Evolutionary conservation across 2,113 vertebrate species (phyloP).

Genomic region (Lagenorhynchus albirostris): DNA sequence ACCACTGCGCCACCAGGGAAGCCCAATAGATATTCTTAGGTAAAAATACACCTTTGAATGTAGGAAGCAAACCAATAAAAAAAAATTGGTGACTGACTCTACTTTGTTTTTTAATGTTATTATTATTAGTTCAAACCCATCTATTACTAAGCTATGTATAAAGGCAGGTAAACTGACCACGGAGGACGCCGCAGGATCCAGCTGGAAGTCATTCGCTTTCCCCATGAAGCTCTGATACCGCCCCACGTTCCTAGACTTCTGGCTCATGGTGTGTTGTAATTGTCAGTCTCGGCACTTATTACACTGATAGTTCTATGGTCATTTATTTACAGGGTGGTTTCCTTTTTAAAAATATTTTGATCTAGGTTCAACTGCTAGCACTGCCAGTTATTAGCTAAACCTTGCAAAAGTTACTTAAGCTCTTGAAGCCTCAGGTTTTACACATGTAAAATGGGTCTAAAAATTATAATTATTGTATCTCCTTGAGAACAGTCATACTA

Average conservation of each 20-base stretch:
- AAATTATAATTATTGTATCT: background rate
- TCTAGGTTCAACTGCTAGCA: background rate
- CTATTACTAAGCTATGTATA: background rate
- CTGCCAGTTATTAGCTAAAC: background rate
- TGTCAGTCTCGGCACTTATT: background rate
- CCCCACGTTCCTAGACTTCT: background rate
- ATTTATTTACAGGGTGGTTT: background rate
- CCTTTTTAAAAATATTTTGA: background rate
- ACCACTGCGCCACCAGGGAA: too few species aligned
- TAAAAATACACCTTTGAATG: conserved; percentile 44
- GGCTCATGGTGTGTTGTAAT: fast-evolving
- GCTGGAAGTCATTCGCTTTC: background rate
- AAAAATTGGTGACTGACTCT: conserved; percentile 17
- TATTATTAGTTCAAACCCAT: background rate
- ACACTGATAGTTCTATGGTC: too few species aligned
- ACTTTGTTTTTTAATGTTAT: background rate
- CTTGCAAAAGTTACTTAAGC: background rate
- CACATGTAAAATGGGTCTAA: background rate
- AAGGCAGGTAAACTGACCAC: background rate
- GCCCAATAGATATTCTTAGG: conserved; percentile 12
- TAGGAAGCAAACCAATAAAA: conserved; percentile 39
- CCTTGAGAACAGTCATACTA: background rate
- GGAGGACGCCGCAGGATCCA: background rate
- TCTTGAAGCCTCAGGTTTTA: background rate
- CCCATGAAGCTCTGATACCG: background rate